Evolutionary conservation across 2,113 vertebrate species (phyloP).

Genomic region (Engystomops pustulosus): DNA sequence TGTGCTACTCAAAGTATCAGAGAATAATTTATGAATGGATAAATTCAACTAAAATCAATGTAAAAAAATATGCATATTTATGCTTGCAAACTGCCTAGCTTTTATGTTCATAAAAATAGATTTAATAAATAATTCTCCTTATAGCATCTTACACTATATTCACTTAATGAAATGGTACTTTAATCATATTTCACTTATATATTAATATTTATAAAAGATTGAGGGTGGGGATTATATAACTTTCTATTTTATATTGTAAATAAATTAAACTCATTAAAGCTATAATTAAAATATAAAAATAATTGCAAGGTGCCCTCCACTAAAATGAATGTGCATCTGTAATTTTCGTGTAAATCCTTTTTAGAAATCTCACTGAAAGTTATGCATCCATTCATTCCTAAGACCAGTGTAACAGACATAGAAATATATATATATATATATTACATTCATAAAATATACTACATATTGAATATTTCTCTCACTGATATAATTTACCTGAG

Average conservation of each 20-base stretch:
- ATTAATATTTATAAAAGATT: neutral
- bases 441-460: neutral
- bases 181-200: neutral
- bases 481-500: conserved; percentile 14
- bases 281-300: neutral
- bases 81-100: neutral
- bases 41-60: neutral
- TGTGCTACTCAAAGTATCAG: no score
- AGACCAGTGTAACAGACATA: neutral
- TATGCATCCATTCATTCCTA: no score
- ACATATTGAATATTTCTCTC: neutral
- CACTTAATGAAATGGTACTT: neutral
- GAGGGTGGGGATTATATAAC: neutral
- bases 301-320: neutral
- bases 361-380: neutral
- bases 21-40: neutral
- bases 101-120: conserved; percentile 25
- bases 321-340: neutral
- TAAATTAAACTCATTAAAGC: neutral
- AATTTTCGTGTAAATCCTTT: neutral
- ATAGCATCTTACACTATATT: neutral
- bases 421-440: neutral
- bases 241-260: no score
- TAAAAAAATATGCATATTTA: neutral
- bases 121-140: conserved; percentile 3